A percentile compares a stretch with the other conserved stretches of the same genome.
phyloP scores from a whole-genome alignment of 2,888 invertebrate species.

The Orthosia cruda region DNA sequence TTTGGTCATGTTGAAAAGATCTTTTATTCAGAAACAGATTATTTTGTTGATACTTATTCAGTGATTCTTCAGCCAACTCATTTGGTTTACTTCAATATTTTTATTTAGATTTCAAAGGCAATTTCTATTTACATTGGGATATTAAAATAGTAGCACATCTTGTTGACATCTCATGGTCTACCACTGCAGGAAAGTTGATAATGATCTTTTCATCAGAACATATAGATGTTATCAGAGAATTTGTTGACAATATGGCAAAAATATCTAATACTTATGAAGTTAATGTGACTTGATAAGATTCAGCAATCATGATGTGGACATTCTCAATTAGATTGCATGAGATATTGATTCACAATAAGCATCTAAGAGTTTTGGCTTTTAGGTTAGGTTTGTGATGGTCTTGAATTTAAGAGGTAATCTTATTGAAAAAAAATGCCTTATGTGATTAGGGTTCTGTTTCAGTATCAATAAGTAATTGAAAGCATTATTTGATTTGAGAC shows the following conservation, averaged over 20 bases:
- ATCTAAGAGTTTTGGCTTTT: constrained; percentile 27
- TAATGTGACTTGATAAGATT: constrained; percentile 31
- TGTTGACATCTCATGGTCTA: constrained; percentile 7
- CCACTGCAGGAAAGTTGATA: neutral
- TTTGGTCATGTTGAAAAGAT: constrained; percentile 15
- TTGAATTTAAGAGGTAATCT: neutral
- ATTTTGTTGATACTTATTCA: constrained; percentile 10
- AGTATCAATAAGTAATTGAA: neutral
- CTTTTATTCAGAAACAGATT: constrained; percentile 18
- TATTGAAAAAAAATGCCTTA: neutral
- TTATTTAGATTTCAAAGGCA: neutral
- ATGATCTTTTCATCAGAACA: constrained; percentile 7
- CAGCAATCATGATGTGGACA: constrained; percentile 24
- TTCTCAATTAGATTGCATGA: constrained; percentile 8
- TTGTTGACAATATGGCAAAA: constrained; percentile 19
- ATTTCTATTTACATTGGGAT: constrained; percentile 8
- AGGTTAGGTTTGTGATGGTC: constrained; percentile 35
- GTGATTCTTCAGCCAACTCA: constrained; percentile 4
- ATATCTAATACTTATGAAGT: constrained; percentile 10
- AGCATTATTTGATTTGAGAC: neutral
- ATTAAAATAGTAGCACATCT: constrained; percentile 3
- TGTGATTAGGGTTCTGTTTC: neutral
- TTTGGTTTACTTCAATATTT: constrained; percentile 1
- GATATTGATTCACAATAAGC: constrained; percentile 1
- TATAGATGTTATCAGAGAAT: neutral